These are phyloP conservation scores for Tillus elongatus DNA, from an alignment of 2,888 invertebrate genomes.

Conservation along the genomic window DNA sequence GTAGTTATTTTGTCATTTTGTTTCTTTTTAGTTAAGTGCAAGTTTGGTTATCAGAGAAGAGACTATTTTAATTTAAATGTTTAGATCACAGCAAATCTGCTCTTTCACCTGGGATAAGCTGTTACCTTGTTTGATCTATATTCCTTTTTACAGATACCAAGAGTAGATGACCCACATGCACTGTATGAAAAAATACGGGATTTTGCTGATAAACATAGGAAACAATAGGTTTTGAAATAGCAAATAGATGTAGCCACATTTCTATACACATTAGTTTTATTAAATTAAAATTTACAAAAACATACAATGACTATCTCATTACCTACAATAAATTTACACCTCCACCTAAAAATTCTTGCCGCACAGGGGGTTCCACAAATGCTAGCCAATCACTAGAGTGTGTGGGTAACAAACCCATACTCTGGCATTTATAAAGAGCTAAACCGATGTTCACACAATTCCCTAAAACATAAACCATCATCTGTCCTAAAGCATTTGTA, in stretches of 20 bases:
- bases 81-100: no score
- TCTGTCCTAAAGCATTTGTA: constrained; percentile 80
- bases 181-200: constrained; percentile 61
- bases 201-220: constrained; percentile 58
- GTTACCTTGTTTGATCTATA: no score
- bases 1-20: no score
- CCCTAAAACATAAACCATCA: constrained; percentile 86
- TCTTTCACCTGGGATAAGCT: no score
- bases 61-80: no score
- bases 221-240: constrained; percentile 36
- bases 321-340: constrained; percentile 46
- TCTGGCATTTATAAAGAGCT: constrained; percentile 94
- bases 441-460: constrained; percentile 85
- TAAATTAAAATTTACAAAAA: constrained; percentile 11
- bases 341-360: constrained; percentile 79
- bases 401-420: constrained; percentile 93
- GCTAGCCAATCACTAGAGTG: constrained; percentile 98
- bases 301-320: no score
- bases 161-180: constrained; percentile 73
- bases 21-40: no score
- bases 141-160: constrained; percentile 64
- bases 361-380: constrained; percentile 83
- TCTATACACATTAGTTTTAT: constrained; percentile 7
- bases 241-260: neutral
- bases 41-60: no score